Conservation (phyloP, 1,140 invertebrate species). For the Brachionus paranguensis region DNA sequence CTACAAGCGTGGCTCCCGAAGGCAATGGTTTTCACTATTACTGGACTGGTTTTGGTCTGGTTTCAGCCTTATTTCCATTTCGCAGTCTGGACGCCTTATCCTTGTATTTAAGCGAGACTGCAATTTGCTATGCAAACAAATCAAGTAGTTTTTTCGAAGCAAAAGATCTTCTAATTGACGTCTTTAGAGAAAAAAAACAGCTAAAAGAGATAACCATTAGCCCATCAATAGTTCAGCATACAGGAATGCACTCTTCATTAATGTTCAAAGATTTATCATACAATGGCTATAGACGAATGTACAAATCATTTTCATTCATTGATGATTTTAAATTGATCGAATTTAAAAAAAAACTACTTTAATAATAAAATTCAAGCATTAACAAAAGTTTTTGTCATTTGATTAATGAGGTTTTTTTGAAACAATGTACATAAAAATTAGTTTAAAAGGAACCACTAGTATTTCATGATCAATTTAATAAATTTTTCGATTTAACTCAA, state of each 20-base stretch:
- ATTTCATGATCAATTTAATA: too few species aligned
- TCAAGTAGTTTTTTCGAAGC: neutral
- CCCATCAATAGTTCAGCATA: conserved; percentile 11
- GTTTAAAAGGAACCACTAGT: too few species aligned
- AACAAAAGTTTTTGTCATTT: too few species aligned
- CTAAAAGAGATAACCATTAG: neutral
- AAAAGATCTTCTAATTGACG: conserved; percentile 12
- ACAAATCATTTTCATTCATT: conserved; percentile 24
- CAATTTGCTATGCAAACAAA: neutral
- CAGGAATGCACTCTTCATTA: conserved; percentile 19
- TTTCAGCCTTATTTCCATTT: neutral
- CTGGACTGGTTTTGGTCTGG: conserved; percentile 12
- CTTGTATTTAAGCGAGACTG: neutral
- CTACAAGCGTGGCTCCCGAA: neutral
- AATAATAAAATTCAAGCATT: neutral
- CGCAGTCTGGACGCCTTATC: neutral
- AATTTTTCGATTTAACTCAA: too few species aligned
- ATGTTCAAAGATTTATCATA: neutral
- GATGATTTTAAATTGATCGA: conserved; percentile 4
- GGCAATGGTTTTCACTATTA: neutral
- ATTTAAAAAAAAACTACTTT: neutral
- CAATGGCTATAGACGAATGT: neutral
- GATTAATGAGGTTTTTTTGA: too few species aligned
- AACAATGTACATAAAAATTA: too few species aligned
- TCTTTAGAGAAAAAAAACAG: neutral